Conservation (phyloP, 2,888 invertebrate genomes). For the Automeris io region DNA sequence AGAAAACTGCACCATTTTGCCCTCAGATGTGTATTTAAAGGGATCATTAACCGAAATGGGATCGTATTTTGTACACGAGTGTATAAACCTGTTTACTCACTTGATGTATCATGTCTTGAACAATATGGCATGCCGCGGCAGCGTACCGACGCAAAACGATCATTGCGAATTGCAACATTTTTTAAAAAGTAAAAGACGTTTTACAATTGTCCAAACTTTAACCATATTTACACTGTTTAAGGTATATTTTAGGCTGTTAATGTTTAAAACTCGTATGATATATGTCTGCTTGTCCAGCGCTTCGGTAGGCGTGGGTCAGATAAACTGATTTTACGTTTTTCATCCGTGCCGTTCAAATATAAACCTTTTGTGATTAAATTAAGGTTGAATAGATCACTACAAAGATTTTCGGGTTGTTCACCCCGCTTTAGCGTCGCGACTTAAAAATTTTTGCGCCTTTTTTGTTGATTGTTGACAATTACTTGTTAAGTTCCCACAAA, state of each 20-base stretch:
- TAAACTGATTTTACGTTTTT: conserved; percentile 34
- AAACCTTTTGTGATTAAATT: not conserved
- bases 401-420: conserved; percentile 40
- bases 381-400: conserved; percentile 16
- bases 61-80: conserved; percentile 48
- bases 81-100: conserved; percentile 65
- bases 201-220: conserved; percentile 21
- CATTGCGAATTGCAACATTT: conserved; percentile 41
- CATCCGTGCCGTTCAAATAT: not conserved
- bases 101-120: conserved; percentile 65
- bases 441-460: conserved; percentile 39
- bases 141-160: conserved; percentile 56
- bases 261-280: conserved; percentile 55
- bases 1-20: conserved; percentile 27
- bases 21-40: conserved; percentile 31
- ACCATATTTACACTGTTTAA: conserved; percentile 39
- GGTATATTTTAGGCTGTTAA: conserved; percentile 31
- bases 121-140: conserved; percentile 74
- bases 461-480: conserved; percentile 47
- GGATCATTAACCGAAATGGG: conserved; percentile 54
- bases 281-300: conserved; percentile 64
- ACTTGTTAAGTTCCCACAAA: conserved; percentile 41
- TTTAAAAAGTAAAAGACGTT: conserved; percentile 24
- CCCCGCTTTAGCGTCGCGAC: conserved; percentile 45
- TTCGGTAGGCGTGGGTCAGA: conserved; percentile 70